Percentiles rank a stretch among this genome's conserved stretches.
phyloP scores from a whole-genome alignment of 2,888 invertebrate species.

The Hypomecis punctinalis region DNA sequence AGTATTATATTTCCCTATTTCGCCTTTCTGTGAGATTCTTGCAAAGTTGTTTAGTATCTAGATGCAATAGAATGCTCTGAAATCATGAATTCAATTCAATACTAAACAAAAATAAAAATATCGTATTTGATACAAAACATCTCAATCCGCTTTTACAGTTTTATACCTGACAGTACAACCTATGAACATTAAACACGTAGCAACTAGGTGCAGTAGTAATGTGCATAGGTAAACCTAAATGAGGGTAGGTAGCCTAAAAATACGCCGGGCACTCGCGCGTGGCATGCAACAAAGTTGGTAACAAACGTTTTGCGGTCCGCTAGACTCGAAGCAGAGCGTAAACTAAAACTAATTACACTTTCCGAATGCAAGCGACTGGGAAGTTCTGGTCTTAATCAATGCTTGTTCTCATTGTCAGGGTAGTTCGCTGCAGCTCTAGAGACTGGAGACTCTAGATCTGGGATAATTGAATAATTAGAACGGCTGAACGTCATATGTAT shows the following conservation, averaged over 20 bases:
- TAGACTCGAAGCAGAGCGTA: conserved; percentile 43
- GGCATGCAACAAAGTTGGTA: conserved; percentile 53
- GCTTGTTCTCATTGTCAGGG: conserved; percentile 26
- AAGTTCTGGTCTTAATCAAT: conserved; percentile 36
- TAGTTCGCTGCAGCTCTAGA: conserved; percentile 2
- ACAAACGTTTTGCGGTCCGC: conserved; percentile 48
- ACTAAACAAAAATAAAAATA: no score
- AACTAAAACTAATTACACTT: conserved; percentile 56
- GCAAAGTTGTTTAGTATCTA: no score
- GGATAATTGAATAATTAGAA: no score
- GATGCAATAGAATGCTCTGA: no score
- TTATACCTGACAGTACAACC: no score
- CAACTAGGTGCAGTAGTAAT: neutral
- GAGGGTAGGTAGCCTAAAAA: conserved; percentile 40
- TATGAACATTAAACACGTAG: neutral
- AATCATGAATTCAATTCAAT: no score
- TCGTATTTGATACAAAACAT: no score
- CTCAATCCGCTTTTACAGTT: neutral
- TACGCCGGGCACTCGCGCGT: conserved; percentile 47
- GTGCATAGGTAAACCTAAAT: conserved; percentile 16
- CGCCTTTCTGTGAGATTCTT: no score
- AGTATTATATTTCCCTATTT: no score
- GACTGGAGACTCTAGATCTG: neutral
- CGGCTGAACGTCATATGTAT: no score
- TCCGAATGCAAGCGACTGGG: conserved; percentile 37